Conservation (phyloP, 2,797 vertebrate genomes). For the Coendou prehensilis region DNA sequence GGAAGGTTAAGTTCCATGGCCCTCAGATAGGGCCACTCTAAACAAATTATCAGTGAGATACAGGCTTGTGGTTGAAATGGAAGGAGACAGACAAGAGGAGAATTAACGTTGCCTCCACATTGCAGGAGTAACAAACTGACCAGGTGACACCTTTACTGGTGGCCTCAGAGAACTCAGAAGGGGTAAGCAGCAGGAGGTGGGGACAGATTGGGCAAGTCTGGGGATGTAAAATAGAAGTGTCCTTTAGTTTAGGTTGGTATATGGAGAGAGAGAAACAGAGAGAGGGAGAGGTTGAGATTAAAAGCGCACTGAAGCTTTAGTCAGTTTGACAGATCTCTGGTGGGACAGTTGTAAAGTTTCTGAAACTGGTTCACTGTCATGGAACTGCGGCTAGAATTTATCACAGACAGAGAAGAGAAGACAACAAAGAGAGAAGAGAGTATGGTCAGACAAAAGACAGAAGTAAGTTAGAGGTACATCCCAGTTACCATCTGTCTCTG, state of each 20-base stretch:
- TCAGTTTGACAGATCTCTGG: not conserved
- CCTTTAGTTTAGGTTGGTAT: not conserved
- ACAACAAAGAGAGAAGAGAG: not conserved
- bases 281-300: not conserved
- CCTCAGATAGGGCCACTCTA: not conserved
- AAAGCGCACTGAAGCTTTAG: constrained; percentile 19
- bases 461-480: not conserved
- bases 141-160: not conserved
- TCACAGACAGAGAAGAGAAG: not conserved
- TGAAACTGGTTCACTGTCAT: not conserved
- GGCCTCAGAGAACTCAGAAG: not conserved
- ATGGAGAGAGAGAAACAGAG: not conserved
- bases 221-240: not conserved
- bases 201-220: not conserved
- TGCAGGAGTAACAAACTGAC: not conserved
- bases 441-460: not conserved
- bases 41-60: not conserved
- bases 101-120: not conserved
- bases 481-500: not conserved
- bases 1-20: not conserved
- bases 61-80: not conserved
- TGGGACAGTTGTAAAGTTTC: not conserved
- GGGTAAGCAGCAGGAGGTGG: not conserved
- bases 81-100: not conserved
- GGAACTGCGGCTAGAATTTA: not conserved